Percentiles rank a stretch among this genome's conserved stretches.
Conservation (phyloP, 2,113 vertebrate species). For the Saguinus midas region DNA sequence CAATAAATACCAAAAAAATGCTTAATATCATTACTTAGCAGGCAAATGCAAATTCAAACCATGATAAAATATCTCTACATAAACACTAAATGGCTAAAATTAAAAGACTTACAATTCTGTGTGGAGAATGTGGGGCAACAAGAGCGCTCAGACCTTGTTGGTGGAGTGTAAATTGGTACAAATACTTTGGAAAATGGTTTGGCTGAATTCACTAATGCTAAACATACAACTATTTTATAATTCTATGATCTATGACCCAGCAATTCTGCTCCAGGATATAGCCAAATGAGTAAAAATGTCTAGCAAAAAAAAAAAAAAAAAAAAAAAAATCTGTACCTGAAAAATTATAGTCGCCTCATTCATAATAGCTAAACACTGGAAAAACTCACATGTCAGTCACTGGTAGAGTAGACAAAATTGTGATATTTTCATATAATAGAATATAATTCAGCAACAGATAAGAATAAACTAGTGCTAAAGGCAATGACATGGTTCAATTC, state of each 20-base stretch:
- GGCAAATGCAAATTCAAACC: not conserved
- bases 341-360: not conserved
- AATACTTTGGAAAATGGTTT: not conserved
- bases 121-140: not conserved
- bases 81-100: not conserved
- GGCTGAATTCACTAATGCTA: not conserved
- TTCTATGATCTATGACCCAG: not conserved
- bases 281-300: not conserved
- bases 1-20: not conserved
- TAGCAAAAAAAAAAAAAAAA: not conserved
- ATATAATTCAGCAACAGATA: not conserved
- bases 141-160: not conserved
- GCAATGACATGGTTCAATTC: not conserved
- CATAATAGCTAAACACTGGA: not conserved
- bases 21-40: not conserved
- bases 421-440: not conserved
- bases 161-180: not conserved
- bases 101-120: not conserved
- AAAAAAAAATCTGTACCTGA: not conserved
- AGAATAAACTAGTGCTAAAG: not conserved
- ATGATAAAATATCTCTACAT: not conserved
- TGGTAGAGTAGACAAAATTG: not conserved
- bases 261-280: not conserved
- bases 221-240: not conserved
- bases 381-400: not conserved